phyloP scores from a whole-genome alignment of 2,797 vertebrate species.

The Schizopygopsis malacanthus region DNA sequence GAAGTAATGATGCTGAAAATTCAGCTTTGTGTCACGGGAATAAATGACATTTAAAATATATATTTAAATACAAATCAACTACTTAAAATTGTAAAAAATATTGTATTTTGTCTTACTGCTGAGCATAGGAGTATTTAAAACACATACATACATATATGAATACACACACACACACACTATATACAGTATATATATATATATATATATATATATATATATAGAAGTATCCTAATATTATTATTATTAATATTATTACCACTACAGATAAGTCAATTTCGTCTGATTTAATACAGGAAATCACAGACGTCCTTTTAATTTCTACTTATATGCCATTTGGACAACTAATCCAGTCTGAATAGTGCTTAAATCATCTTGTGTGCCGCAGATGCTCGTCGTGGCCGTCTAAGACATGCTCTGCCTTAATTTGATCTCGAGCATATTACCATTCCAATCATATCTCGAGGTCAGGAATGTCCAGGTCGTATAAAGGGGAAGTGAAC shows the following conservation, averaged over 20 bases:
- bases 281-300: background rate
- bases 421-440: conserved; percentile 12
- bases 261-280: background rate
- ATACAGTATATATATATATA: too few species aligned
- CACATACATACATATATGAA: too few species aligned
- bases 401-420: background rate
- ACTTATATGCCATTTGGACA: background rate
- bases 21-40: background rate
- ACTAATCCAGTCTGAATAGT: background rate
- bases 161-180: too few species aligned
- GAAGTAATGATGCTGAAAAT: background rate
- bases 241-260: too few species aligned
- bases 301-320: background rate
- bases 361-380: background rate
- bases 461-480: background rate
- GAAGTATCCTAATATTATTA: too few species aligned
- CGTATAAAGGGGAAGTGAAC: conserved; percentile 8
- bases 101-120: too few species aligned
- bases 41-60: background rate
- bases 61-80: background rate
- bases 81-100: background rate
- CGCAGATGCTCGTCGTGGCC: background rate
- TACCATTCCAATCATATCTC: conserved; percentile 19
- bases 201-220: too few species aligned
- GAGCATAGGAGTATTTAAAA: too few species aligned